These are phyloP conservation scores for Pelecanus crispus DNA, from an alignment of 2,113 vertebrate genomes.

Conservation along the genomic window DNA sequence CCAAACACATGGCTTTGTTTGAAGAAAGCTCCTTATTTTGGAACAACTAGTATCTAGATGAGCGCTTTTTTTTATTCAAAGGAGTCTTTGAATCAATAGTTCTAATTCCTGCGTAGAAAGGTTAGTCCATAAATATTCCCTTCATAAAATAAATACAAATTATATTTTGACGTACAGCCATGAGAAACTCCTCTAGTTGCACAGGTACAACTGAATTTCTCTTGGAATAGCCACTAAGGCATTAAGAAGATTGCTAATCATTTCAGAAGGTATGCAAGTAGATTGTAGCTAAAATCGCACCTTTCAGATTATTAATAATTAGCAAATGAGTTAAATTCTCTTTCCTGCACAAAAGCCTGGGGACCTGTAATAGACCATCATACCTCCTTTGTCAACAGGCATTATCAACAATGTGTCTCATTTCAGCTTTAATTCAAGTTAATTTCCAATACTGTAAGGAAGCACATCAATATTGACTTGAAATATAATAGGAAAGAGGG, in stretches of 20 bases:
- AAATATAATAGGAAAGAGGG: not conserved
- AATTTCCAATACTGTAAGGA: not conserved
- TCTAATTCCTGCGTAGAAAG: not conserved
- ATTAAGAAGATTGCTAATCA: not conserved
- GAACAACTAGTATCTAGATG: not conserved
- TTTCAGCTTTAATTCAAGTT: not conserved
- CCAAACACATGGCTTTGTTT: not conserved
- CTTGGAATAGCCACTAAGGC: not conserved
- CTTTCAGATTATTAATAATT: not conserved
- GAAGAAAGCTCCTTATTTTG: not conserved
- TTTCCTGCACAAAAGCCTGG: not conserved
- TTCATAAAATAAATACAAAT: not conserved
- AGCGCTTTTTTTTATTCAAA: conserved; percentile 10
- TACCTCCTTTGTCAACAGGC: not conserved
- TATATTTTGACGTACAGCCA: not conserved
- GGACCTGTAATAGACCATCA: not conserved
- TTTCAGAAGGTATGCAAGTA: not conserved
- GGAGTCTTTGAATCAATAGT: not conserved
- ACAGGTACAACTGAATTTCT: not conserved
- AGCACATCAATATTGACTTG: not conserved
- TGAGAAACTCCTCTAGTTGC: not conserved
- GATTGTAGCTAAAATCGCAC: not conserved
- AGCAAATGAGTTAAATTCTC: not conserved
- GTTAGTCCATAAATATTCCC: not conserved
- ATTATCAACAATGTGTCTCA: not conserved